Conservation (phyloP, 2,113 vertebrate species). For the Phylloscopus trochilus region DNA sequence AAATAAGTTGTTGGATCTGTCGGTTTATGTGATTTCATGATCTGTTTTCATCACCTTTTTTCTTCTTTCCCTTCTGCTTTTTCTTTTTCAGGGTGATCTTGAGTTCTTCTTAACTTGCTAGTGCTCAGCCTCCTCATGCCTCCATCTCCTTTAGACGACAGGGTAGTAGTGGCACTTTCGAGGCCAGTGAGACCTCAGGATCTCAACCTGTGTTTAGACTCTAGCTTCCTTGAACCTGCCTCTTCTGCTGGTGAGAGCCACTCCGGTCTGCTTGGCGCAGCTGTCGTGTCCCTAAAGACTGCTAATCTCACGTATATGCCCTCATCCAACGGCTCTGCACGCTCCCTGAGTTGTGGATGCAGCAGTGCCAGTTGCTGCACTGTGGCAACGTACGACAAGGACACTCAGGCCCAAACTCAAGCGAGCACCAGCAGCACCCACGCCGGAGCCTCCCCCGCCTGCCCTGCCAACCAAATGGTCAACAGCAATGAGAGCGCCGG, state of each 20-base stretch:
- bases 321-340: slow-evolving; percentile 98
- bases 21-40: background rate
- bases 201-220: slow-evolving; percentile 94
- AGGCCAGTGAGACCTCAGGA: slow-evolving; percentile 98
- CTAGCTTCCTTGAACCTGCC: slow-evolving; percentile 85
- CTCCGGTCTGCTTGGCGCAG: slow-evolving; percentile 78
- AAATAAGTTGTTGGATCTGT: background rate
- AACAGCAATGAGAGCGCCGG: slow-evolving; percentile 83
- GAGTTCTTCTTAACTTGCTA: slow-evolving; percentile 87
- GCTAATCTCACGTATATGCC: slow-evolving; percentile 99
- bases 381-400: slow-evolving; percentile 96
- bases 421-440: slow-evolving; percentile 79
- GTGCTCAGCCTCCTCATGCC: slow-evolving; percentile 96
- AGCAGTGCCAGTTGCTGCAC: slow-evolving; percentile 98
- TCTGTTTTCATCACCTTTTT: slow-evolving; percentile 32
- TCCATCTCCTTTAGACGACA: slow-evolving; percentile 99
- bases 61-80: slow-evolving; percentile 6
- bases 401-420: slow-evolving; percentile 85
- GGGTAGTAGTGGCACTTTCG: slow-evolving; percentile 96
- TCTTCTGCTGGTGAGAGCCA: slow-evolving; percentile 69
- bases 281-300: slow-evolving; percentile 90
- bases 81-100: slow-evolving; percentile 78
- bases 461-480: slow-evolving; percentile 82
- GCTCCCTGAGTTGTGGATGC: slow-evolving; percentile 99
- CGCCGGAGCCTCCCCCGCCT: slow-evolving; percentile 74